Base-by-base conservation (phyloP, 2,888 invertebrate species). In the Dastarcus helophoroides region DNA sequence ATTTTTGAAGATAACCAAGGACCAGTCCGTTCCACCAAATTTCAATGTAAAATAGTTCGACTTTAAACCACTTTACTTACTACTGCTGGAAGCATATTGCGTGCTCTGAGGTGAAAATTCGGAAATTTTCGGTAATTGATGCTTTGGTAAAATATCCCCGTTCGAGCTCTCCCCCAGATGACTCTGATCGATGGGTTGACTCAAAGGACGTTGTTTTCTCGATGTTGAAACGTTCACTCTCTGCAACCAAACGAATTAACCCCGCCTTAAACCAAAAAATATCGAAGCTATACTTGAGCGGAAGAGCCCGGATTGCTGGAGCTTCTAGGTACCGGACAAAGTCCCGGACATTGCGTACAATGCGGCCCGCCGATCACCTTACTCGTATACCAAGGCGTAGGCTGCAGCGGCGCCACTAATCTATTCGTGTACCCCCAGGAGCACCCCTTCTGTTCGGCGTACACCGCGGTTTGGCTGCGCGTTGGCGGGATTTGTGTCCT, bases 21-120 rank as follows among this genome's bases (percentile, higher is more conserved):
- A n/a, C n/a, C n/a, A n/a, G n/a, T n/a, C n/a, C n/a, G n/a, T n/a
- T n/a, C n/a, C n/a, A n/a, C n/a, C n/a, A n/a, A n/a, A n/a, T n/a
- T n/a, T n/a, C n/a, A n/a, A n/a, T n/a, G n/a, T n/a, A n/a, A n/a
- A n/a, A n/a, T n/a, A n/a, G n/a, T n/a, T n/a, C n/a, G n/a, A n/a
- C n/a, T n/a, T n/a, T n/a, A n/a, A n/a, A n/a, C n/a, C n/a, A n/a
- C n/a, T n/a, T n/a, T 35, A 68, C 73, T 67, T 44, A 76, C 76
- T 70, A 48, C 73, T 71, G 53, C 76, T 77, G 17, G 76, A 76
- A 14, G 76, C 75, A 51, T 76, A 76, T 51, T 74, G 74, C 37
- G 61, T 39, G 52, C 50, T 41, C 45, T 67, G 63, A 7, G 67
- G 62, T 27, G 62, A 61, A 48, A 67, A 67, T 52, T 68, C 67